Evolutionary conservation across 2,888 invertebrate genomes (phyloP).

Genomic region (Fabriciana adippe): DNA sequence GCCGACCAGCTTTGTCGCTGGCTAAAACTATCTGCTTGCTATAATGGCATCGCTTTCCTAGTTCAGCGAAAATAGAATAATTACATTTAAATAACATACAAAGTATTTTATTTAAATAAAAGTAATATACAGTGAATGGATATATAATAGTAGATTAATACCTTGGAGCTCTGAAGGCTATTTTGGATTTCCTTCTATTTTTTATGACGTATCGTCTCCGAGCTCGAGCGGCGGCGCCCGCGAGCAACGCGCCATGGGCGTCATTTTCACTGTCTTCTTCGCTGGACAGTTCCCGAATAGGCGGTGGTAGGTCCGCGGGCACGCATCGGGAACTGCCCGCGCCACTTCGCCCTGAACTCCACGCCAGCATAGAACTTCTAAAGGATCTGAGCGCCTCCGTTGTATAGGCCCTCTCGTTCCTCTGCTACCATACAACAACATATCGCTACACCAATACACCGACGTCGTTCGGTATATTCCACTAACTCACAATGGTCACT

Average conservation of each 20-base stretch:
- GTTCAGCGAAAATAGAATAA: too few species aligned
- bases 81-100: too few species aligned
- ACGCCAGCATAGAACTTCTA: conserved; percentile 77
- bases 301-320: conserved; percentile 48
- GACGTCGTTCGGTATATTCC: conserved; percentile 55
- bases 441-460: conserved; percentile 68
- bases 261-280: conserved; percentile 60
- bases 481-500: conserved; percentile 54
- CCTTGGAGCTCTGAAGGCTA: conserved; percentile 71
- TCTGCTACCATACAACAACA: conserved; percentile 73
- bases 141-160: conserved; percentile 45
- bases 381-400: conserved; percentile 80
- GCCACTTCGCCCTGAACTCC: conserved; percentile 60
- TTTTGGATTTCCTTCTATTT: conserved; percentile 72
- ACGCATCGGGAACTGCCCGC: conserved; percentile 57
- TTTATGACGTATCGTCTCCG: conserved; percentile 76
- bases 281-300: conserved; percentile 44
- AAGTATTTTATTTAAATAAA: neutral
- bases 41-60: conserved; percentile 2
- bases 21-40: conserved; percentile 20
- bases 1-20: conserved; percentile 42
- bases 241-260: conserved; percentile 64
- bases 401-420: conserved; percentile 72
- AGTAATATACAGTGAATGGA: conserved; percentile 13
- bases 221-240: conserved; percentile 72